phyloP scores from a whole-genome alignment of 2,888 invertebrate species.

The Ornithoptera alexandrae region DNA sequence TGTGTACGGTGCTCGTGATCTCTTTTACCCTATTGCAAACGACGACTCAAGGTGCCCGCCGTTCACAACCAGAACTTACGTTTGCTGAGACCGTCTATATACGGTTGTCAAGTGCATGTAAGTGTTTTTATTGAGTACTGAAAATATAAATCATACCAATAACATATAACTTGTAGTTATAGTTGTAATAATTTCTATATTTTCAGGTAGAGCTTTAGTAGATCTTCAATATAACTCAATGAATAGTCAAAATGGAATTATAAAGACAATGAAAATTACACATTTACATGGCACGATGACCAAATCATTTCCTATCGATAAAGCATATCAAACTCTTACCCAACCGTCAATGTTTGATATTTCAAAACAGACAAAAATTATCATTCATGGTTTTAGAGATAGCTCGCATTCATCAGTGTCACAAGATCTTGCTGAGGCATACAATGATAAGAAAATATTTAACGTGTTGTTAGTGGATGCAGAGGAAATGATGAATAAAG shows the following conservation, averaged over 20 bases:
- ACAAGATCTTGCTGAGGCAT: slow-evolving; percentile 63
- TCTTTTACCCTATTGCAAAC: slow-evolving; percentile 39
- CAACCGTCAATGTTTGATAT: slow-evolving; percentile 63
- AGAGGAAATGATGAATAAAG: slow-evolving; percentile 65
- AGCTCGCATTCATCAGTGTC: slow-evolving; percentile 68
- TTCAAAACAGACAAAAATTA: slow-evolving; percentile 69
- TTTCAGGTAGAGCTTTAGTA: slow-evolving; percentile 72
- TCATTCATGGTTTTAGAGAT: slow-evolving; percentile 74
- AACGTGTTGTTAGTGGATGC: slow-evolving; percentile 72
- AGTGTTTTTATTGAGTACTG: slow-evolving; percentile 44
- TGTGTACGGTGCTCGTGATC: slow-evolving; percentile 48
- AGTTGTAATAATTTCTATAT: slow-evolving; percentile 20
- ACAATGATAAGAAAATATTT: slow-evolving; percentile 68
- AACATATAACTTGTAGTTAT: not conserved
- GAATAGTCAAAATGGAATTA: slow-evolving; percentile 54
- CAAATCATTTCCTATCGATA: slow-evolving; percentile 59
- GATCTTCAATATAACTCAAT: slow-evolving; percentile 59
- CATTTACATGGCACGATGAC: slow-evolving; percentile 51
- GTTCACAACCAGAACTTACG: slow-evolving; percentile 48
- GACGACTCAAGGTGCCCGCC: slow-evolving; percentile 36
- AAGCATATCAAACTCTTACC: slow-evolving; percentile 58
- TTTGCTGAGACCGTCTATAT: slow-evolving; percentile 69
- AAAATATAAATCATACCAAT: slow-evolving; percentile 9
- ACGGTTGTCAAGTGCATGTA: slow-evolving; percentile 70
- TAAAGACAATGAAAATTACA: slow-evolving; percentile 67